Conservation (phyloP, 2,797 vertebrate species). For the Limosa lapponica region DNA sequence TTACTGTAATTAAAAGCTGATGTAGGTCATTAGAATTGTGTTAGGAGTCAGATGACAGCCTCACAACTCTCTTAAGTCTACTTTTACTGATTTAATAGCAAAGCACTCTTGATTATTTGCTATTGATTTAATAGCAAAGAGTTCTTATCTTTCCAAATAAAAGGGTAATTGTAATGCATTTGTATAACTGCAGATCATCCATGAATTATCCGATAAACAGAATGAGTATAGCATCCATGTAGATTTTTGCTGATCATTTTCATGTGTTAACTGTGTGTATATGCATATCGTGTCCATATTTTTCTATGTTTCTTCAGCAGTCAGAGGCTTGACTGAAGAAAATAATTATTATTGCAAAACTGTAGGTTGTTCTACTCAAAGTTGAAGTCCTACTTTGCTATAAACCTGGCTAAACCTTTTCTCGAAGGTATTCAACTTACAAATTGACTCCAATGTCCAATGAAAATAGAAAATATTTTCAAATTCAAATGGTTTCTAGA, state of each 20-base stretch:
- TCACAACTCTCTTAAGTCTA: slow-evolving; percentile 55
- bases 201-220: slow-evolving; percentile 31
- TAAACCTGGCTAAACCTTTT: slow-evolving; percentile 1
- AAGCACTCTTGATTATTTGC: slow-evolving; percentile 27
- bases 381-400: not conserved
- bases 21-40: slow-evolving; percentile 58
- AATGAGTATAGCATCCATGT: not conserved
- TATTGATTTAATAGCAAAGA: slow-evolving; percentile 49
- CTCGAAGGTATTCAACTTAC: not conserved
- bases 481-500: not conserved
- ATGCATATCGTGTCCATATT: not conserved
- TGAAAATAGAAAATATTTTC: slow-evolving; percentile 16
- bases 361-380: not conserved
- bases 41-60: slow-evolving; percentile 60
- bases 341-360: not conserved
- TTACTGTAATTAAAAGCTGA: slow-evolving; percentile 68
- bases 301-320: slow-evolving; percentile 14
- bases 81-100: slow-evolving; percentile 58
- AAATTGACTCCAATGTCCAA: not conserved
- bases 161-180: slow-evolving; percentile 17
- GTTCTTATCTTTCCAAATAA: not conserved
- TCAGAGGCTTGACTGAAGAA: slow-evolving; percentile 22
- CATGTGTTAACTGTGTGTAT: not conserved
- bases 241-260: not conserved
- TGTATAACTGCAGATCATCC: slow-evolving; percentile 41